phyloP scores from a whole-genome alignment of 2,113 vertebrate genomes.

The Oncorhynchus mykiss region DNA sequence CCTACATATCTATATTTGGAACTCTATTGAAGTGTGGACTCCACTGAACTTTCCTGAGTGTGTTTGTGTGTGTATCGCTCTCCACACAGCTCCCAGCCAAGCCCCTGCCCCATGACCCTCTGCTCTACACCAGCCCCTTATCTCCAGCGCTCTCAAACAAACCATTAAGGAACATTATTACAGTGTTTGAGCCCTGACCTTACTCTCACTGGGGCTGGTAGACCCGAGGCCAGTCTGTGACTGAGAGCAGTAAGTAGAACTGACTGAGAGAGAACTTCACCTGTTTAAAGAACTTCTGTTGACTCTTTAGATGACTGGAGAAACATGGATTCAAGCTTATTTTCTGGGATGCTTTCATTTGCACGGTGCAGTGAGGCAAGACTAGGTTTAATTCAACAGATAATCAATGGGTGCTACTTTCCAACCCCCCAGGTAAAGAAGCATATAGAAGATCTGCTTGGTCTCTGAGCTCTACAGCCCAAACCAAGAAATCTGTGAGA shows the following conservation, averaged over 20 bases:
- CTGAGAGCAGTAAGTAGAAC: too few relatives aligned
- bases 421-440: not conserved
- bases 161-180: not conserved
- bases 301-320: too few relatives aligned
- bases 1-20: too few relatives aligned
- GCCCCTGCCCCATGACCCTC: too few relatives aligned
- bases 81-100: not conserved
- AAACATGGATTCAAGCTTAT: not conserved
- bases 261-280: too few relatives aligned
- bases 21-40: too few relatives aligned
- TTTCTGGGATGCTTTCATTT: not conserved
- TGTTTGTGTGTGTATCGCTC: not conserved
- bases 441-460: too few relatives aligned
- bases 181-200: not conserved
- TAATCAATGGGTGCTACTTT: not conserved
- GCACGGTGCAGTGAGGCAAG: not conserved
- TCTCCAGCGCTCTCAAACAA: slow-evolving; percentile 4
- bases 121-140: not conserved
- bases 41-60: too few relatives aligned
- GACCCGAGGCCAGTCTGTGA: not conserved
- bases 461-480: too few relatives aligned
- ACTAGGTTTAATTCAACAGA: not conserved
- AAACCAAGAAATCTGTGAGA: too few relatives aligned
- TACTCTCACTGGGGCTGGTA: not conserved
- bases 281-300: too few relatives aligned